Base-by-base conservation (phyloP, 2,888 invertebrate genomes). In the Dimorphilus gyrociliatus region DNA sequence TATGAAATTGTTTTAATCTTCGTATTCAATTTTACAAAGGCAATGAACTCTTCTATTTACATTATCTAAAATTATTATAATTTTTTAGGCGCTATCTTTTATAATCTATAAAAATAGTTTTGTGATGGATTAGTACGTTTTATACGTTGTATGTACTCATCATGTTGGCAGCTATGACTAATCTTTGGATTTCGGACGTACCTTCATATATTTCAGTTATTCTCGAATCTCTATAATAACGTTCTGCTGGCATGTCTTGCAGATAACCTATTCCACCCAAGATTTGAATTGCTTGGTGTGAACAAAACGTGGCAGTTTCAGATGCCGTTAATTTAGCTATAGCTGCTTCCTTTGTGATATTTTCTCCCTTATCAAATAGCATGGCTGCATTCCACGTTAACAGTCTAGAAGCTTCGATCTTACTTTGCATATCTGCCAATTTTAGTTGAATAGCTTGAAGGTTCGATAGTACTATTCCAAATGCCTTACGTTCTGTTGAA, bases 151-250 rank as follows among this genome's bases (percentile, higher is more conserved):
- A 75, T 60, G 90, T 85, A 63, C 88, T 92, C 25, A 86, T 70
- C 18, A 92, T 60, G 50, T 76, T 76, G 3, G 75, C 78, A 4
- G 86, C 84, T 48, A 88, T 88, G 8, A 92, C 90, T 12, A 92
- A 70, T 46, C 77, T 71, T 63, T 90, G 90, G 46, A 92, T 86
- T 66, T 92, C 92, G 1, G 86, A 86, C 1, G 92, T 92, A 16
- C 92, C 92, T 65, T 92, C 92, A 55, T 92, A 92, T 40, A 92
- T 92, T 66, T 92, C 92, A 0, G 92, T 92, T 44, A 92, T 90
- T 36, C 92, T 72, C 0, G 92, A 88, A 63, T 92, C 92, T 27
- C 92, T 70, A 62, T 92, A 92, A 61, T 85, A 77, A 34, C 90
- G 67, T 62, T 92, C 92, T 0, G 88, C 90, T 2, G 92, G 82